These are phyloP conservation scores for Schizotus pectinicornis DNA, from an alignment of 2,888 invertebrate genomes.

Conservation along the genomic window DNA sequence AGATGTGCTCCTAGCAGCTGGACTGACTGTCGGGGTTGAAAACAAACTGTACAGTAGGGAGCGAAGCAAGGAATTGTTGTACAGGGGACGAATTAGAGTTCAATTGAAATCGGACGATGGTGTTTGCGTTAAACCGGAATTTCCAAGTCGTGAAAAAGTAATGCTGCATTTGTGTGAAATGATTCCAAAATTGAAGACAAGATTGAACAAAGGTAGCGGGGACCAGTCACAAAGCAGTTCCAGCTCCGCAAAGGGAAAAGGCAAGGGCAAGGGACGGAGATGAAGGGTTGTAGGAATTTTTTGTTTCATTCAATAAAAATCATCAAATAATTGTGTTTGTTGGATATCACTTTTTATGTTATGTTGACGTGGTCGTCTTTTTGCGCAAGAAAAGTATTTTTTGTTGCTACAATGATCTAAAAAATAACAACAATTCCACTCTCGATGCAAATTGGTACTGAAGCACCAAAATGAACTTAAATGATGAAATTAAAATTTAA, in stretches of 20 bases:
- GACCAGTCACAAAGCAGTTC: constrained; percentile 46
- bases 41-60: constrained; percentile 92
- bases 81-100: constrained; percentile 88
- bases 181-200: constrained; percentile 89
- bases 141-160: constrained; percentile 77
- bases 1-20: constrained; percentile 86
- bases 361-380: too few relatives aligned
- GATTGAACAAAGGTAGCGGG: constrained; percentile 65
- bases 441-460: too few relatives aligned
- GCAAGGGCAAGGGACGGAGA: constrained; percentile 45
- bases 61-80: constrained; percentile 84
- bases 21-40: constrained; percentile 86
- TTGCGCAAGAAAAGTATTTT: too few relatives aligned
- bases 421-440: too few relatives aligned
- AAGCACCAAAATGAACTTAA: too few relatives aligned
- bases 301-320: not conserved
- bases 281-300: constrained; percentile 25
- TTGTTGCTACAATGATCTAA: too few relatives aligned
- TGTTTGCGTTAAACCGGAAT: constrained; percentile 71
- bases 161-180: constrained; percentile 79
- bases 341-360: not conserved
- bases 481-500: too few relatives aligned
- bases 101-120: constrained; percentile 93
- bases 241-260: constrained; percentile 48
- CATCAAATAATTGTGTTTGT: not conserved